These are phyloP conservation scores for Panagrolaimus sp. DNA, from an alignment of 1,140 invertebrate species.

Conservation along the genomic window DNA sequence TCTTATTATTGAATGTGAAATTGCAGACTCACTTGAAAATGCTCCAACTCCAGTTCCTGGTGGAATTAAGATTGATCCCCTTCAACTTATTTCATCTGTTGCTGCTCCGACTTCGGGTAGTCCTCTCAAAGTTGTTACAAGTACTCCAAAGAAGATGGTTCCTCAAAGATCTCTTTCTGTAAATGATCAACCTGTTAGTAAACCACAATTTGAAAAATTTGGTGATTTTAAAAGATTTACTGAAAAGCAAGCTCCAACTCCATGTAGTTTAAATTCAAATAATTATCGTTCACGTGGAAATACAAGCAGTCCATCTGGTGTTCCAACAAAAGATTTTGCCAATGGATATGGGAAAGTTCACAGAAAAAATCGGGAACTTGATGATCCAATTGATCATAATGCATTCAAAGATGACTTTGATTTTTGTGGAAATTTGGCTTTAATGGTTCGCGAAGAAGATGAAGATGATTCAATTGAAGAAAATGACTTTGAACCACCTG, in stretches of 20 bases:
- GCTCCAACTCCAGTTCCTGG: background rate
- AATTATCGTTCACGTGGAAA: background rate
- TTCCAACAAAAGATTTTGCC: conserved; percentile 35
- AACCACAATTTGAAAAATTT: conserved; percentile 22
- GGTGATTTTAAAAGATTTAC: conserved; percentile 37
- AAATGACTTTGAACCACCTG: background rate
- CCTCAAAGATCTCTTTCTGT: background rate
- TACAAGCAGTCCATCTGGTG: conserved; percentile 43
- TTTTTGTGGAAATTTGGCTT: conserved; percentile 46
- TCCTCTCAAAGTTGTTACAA: background rate
- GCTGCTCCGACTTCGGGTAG: background rate
- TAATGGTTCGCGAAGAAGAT: conserved; percentile 50
- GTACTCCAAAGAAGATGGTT: background rate
- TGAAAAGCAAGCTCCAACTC: conserved; percentile 36
- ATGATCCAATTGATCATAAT: conserved; percentile 47
- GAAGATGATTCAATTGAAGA: background rate
- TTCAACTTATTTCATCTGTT: background rate
- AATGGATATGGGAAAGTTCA: conserved; percentile 48
- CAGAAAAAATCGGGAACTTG: conserved; percentile 23
- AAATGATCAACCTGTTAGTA: background rate
- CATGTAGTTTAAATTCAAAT: conserved; percentile 3
- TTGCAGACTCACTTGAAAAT: background rate
- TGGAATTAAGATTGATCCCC: background rate
- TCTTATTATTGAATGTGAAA: too few species aligned
- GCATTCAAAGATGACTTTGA: conserved; percentile 51